Conservation (phyloP, 2,113 vertebrate species). For the Pagrus major region DNA sequence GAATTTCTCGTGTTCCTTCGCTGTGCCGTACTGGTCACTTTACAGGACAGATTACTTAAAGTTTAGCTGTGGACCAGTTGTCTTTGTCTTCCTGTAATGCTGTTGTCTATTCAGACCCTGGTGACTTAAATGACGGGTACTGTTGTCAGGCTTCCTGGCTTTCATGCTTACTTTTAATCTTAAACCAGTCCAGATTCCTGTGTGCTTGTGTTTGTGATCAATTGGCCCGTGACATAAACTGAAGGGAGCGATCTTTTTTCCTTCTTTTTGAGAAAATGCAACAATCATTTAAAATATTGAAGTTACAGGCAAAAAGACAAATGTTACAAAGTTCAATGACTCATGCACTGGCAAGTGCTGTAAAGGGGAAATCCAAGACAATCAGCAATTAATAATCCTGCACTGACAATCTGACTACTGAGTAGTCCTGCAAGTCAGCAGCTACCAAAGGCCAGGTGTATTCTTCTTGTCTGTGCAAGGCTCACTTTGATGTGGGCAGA, state of each 20-base stretch:
- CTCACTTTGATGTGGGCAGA: slow-evolving; percentile 33
- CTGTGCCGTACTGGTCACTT: slow-evolving; percentile 41
- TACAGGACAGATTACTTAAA: slow-evolving; percentile 16
- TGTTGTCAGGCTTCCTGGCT: slow-evolving; percentile 19
- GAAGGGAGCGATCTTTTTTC: too few relatives aligned
- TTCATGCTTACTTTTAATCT: slow-evolving; percentile 7
- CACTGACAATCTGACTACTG: too few relatives aligned
- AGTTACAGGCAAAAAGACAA: background rate
- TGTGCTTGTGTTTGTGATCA: slow-evolving; percentile 20
- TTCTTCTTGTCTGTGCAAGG: slow-evolving; percentile 33
- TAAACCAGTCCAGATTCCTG: slow-evolving; percentile 16
- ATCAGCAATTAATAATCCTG: slow-evolving; percentile 30
- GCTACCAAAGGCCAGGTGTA: slow-evolving; percentile 38
- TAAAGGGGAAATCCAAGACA: slow-evolving; percentile 28
- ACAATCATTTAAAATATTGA: background rate
- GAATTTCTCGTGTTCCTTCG: slow-evolving; percentile 30
- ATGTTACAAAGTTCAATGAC: background rate
- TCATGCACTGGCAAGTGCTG: background rate
- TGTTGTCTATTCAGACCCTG: slow-evolving; percentile 4
- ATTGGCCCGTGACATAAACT: slow-evolving; percentile 33
- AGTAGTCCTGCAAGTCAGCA: slow-evolving; percentile 3
- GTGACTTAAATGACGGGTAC: background rate
- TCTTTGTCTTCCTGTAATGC: background rate
- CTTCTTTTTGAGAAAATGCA: background rate
- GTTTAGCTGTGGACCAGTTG: background rate